Evolutionary conservation across 2,888 invertebrate genomes (phyloP).

Genomic region (Glyphotaelius pellucidus): DNA sequence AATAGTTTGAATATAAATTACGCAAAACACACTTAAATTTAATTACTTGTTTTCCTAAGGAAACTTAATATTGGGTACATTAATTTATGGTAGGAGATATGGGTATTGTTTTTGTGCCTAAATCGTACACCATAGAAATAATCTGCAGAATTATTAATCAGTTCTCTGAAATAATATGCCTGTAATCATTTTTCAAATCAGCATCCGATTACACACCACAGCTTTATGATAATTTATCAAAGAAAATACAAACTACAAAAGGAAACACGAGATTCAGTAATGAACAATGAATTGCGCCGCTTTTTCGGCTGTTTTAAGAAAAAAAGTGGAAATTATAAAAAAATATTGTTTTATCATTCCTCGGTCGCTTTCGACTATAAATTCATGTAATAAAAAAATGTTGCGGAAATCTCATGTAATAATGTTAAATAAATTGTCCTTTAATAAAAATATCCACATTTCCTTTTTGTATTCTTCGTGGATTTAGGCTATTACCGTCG

Average conservation of each 20-base stretch:
- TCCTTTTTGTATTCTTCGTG: background rate
- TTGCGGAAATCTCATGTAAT: background rate
- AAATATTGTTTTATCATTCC: background rate
- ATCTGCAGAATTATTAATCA: background rate
- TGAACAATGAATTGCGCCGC: background rate
- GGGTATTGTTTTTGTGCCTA: background rate
- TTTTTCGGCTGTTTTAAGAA: background rate
- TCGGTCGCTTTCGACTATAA: background rate
- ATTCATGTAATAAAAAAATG: background rate
- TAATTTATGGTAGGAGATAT: background rate
- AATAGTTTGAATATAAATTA: background rate
- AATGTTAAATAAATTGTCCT: background rate
- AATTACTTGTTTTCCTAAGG: background rate
- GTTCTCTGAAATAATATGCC: background rate
- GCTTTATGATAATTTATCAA: background rate
- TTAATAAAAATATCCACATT: slow-evolving; percentile 16
- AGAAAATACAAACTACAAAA: background rate
- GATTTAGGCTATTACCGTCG: background rate
- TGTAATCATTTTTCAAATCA: background rate
- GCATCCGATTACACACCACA: background rate
- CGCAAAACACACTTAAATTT: background rate
- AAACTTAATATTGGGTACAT: background rate
- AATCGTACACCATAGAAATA: background rate
- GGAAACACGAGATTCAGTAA: background rate
- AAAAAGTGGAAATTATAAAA: background rate